Evolutionary conservation across 2,888 invertebrate species (phyloP).

Genomic region (Drosophila algonquin): DNA sequence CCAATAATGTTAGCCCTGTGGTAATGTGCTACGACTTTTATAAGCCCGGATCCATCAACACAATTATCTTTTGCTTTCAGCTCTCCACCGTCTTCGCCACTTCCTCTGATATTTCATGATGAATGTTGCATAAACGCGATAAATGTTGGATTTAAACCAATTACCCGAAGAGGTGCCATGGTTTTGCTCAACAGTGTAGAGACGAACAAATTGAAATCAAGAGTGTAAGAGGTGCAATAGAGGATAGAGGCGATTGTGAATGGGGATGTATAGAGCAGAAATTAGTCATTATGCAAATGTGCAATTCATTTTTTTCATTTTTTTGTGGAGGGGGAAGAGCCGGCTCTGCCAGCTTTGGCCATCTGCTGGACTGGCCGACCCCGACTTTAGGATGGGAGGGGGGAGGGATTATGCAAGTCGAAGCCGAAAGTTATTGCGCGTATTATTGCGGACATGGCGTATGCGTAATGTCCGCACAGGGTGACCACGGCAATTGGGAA

Average conservation of each 20-base stretch:
- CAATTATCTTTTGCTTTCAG: neutral
- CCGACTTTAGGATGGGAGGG: slow-evolving; percentile 3
- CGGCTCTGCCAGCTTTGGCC: slow-evolving; percentile 36
- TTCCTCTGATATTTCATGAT: slow-evolving; percentile 14
- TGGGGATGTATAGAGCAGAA: slow-evolving; percentile 47
- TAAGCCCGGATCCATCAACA: slow-evolving; percentile 3
- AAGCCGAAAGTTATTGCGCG: slow-evolving; percentile 62
- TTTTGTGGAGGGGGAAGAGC: slow-evolving; percentile 7
- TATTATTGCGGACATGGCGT: slow-evolving; percentile 47
- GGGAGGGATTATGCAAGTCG: slow-evolving; percentile 67
- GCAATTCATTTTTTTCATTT: slow-evolving; percentile 53
- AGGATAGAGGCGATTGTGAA: slow-evolving; percentile 30
- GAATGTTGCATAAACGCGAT: slow-evolving; percentile 40
- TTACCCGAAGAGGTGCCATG: slow-evolving; percentile 28
- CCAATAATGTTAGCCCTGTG: slow-evolving; percentile 8
- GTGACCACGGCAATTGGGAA: slow-evolving; percentile 50
- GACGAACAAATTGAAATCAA: slow-evolving; percentile 33
- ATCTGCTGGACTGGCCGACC: slow-evolving; percentile 44
- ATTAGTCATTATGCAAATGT: slow-evolving; percentile 73
- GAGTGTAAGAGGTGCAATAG: slow-evolving; percentile 7
- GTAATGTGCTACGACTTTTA: slow-evolving; percentile 18
- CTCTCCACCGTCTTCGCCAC: slow-evolving; percentile 12
- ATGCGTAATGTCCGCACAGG: slow-evolving; percentile 67
- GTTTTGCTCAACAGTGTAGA: slow-evolving; percentile 51
- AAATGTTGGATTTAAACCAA: slow-evolving; percentile 32